These are phyloP conservation scores for Drosophila kanekoi DNA, from an alignment of 2,888 invertebrate species.

Conservation along the genomic window DNA sequence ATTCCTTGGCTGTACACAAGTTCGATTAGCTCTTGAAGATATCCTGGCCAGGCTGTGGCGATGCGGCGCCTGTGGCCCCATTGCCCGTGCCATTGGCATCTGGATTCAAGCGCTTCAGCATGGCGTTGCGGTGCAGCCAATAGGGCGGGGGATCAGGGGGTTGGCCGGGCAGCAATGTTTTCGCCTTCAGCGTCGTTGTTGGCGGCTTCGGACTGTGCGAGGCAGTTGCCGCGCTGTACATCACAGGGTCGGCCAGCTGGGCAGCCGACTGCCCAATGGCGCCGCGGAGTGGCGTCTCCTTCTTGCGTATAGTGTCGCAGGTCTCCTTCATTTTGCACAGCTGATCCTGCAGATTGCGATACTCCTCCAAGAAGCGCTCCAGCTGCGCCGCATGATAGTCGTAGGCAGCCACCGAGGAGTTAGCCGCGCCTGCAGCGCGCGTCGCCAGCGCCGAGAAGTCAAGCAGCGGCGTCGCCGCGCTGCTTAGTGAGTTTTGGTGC, in stretches of 20 bases:
- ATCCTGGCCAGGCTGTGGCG: conserved; percentile 82
- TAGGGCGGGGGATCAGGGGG: conserved; percentile 85
- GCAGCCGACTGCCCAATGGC: conserved; percentile 80
- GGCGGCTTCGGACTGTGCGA: conserved; percentile 85
- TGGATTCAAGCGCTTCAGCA: conserved; percentile 84
- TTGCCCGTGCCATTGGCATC: conserved; percentile 48
- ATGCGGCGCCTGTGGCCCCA: conserved; percentile 46
- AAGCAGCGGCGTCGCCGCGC: conserved; percentile 83
- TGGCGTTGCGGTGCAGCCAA: conserved; percentile 85
- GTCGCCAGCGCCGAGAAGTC: conserved; percentile 82
- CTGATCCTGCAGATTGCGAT: conserved; percentile 91
- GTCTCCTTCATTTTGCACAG: conserved; percentile 92
- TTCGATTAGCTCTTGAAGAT: conserved; percentile 86
- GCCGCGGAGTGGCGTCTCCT: conserved; percentile 83
- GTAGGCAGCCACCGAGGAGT: conserved; percentile 87
- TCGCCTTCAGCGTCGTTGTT: conserved; percentile 86
- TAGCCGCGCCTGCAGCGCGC: conserved; percentile 73
- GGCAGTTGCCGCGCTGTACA: conserved; percentile 83
- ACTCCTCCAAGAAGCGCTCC: conserved; percentile 92
- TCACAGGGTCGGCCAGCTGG: conserved; percentile 85
- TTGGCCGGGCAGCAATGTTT: conserved; percentile 85
- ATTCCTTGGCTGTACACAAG: conserved; percentile 62
- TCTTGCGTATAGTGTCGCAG: conserved; percentile 88
- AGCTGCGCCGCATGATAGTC: conserved; percentile 93
- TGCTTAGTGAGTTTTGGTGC: conserved; percentile 84